Base-by-base conservation (phyloP, 1,140 invertebrate species). In the roundworm (Caenorhabditis elegans) region DNA sequence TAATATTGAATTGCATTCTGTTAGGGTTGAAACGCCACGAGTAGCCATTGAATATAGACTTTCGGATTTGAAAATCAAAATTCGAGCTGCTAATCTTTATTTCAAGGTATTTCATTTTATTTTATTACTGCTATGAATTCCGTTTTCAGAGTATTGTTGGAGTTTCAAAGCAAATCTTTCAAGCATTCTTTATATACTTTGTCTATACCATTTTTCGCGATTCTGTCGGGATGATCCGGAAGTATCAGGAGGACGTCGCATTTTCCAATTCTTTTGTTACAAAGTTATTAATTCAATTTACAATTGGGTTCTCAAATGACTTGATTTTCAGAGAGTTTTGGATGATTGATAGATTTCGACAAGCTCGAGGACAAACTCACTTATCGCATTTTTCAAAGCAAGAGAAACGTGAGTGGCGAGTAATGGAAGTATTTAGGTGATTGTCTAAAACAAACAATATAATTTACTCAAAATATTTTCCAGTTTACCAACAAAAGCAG, bases 31-130 rank as follows among this genome's bases (percentile, higher is more conserved):
- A 53, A 39, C 80, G 2, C 70, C 80, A 15, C 80, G 80, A 15
- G 65, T 76, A 8, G 80, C 65, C n/a, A 39, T 75, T n/a, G 80
- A 81, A 10, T 81, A 81, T 36, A 75, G 65, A 17, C 70, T 81
- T 8, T 36, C 53, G 0, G 80, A 81, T 53, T 15, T 81, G 6
- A 48, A 46, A 39, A 48, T 81, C 10, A 53, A 70, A 36, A 55
- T 77, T 60, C 8, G 60, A 60, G 80, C 65, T 11, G 43, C 47
- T 6, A 43, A 39, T 17, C 28, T 46, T 17, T 81, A 81, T 31
- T 60, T 77, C 8, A 81, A 49, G 70, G 78, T 79, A 31, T 28
- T 36, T 15, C 26, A 0, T 5, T 26, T 49, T 2, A 19, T 13
- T n/a, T 34, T 39, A 31, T 28, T n/a, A 1, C 22, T 22, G 8